phyloP scores from a whole-genome alignment of 2,888 invertebrate genomes.

The Dryobotodes eremita region DNA sequence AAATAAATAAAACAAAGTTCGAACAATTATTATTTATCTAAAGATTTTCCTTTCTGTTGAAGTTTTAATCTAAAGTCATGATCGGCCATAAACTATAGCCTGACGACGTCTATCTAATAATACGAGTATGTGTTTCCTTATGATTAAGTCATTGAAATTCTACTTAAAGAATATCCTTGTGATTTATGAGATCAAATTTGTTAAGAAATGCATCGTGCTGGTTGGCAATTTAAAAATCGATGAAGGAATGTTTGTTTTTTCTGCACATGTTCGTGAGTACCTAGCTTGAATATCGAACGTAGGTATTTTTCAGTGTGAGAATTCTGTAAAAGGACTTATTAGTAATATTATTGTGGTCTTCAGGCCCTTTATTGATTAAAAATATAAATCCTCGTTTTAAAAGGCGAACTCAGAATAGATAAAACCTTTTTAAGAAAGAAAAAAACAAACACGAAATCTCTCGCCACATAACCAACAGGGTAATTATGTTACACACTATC shows the following conservation, averaged over 20 bases:
- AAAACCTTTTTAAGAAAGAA: neutral
- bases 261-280: neutral
- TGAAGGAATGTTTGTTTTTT: neutral
- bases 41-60: constrained; percentile 26
- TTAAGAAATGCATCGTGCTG: neutral
- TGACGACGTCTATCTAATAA: constrained; percentile 31
- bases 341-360: too few species aligned
- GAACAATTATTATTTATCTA: neutral
- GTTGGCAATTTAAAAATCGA: neutral
- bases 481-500: too few species aligned
- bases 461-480: too few species aligned
- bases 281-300: neutral
- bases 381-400: neutral
- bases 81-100: constrained; percentile 26
- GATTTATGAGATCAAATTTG: constrained; percentile 23
- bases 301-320: neutral
- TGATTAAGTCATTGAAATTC: constrained; percentile 37
- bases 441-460: neutral
- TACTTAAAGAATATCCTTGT: constrained; percentile 22
- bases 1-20: constrained; percentile 7
- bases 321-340: neutral
- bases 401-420: neutral
- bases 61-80: constrained; percentile 24
- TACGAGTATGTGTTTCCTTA: constrained; percentile 37
- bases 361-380: too few species aligned